Base-by-base conservation (phyloP, 1,140 invertebrate species). In the Drosophila pandora region DNA sequence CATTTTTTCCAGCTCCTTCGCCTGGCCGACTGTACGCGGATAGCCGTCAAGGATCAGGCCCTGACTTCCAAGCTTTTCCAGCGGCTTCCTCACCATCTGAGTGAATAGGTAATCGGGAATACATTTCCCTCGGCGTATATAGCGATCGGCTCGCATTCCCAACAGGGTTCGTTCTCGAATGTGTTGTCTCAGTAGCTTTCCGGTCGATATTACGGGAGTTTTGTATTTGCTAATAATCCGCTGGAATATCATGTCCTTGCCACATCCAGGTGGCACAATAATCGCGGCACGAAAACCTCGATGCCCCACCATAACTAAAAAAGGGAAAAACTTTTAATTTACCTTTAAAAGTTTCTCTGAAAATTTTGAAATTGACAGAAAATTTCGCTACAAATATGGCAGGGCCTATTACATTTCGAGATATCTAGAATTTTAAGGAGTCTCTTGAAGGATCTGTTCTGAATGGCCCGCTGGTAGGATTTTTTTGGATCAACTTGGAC, bases 211-310 rank as follows among this genome's bases (percentile, higher is more conserved):
- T 3, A 71, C 67, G 1, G 49, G 13, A 1, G 61, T 65, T 2
- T 49, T 39, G 47, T 57, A 79, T 2, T 32, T 22, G 9, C 39
- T 2, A 0, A 50, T 3, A 13, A 32, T 12, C 45, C 10, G 13
- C 17, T 22, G 25, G 5, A 37, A 12, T n/a, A 39, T n/a, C 17
- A 25, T n/a, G 0, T 59, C 52, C 41, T 61, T 76, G 34, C 73
- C 76, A 6, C 74, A 48, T 52, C 69, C 70, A 1, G 70, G 63
- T 12, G 70, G 70, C 12, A 63, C 74, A 39, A 76, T 61, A 6
- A 76, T 73, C 0, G 73, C 5, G 1, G 58, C 54, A 7, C 58
- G 74, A 23, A 76, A 76, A 8, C 70, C 58, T 1, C 70, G 43
- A 8, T 2, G 17, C 2, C 17, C 8, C 9, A 9, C 43, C 21